Evolutionary conservation across 2,113 vertebrate species (phyloP), one percentile per base, ranked within the genome.

Genomic region (Megaleporinus macrocephalus): DNA sequence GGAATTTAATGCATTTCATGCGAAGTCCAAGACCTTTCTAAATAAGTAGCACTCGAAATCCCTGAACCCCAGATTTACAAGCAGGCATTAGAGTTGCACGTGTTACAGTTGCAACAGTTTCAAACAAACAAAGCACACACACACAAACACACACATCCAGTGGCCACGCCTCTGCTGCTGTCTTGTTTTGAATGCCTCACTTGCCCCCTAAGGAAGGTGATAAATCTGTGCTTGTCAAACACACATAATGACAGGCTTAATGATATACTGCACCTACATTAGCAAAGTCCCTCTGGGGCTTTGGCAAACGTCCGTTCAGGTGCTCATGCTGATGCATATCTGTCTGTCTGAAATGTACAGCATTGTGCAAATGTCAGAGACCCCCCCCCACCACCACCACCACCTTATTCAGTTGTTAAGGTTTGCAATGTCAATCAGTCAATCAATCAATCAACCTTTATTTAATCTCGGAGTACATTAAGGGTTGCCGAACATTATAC

Each of bases 191-290:
- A 81, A 49, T 26, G 73, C 73, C 63, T 14, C 49, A 79, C 51
- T 76, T 61, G 85, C 11, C 80, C 83, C 81, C 75, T 84, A 81
- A 89, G 87, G 90, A 91, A 86, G 87, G 88, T 82, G 88, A 92
- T 94, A 92, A 93, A 95, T 94, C 89, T 87, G 85, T 87, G 85
- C 85, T 90, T 93, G 93, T 94, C 91, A 95, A 92, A 95, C 90
- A 92, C 78, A 87, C 85, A 88, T 80, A 88, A 88, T 90, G 92
- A 94, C 90, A 93, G 92, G 90, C 85, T 89, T 93, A 92, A 94
- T 91, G 91, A 95, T 93, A 92, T 92, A 90, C 88, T 87, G 87
- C 85, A 80, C 84, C 87, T 81, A 87, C 86, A 91, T 90, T 88
- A 92, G 68, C 87, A 84, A 88, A 90, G 75, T 90, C 89, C 91